Evolutionary conservation across 2,797 vertebrate species (phyloP), one percentile per base, ranked within the genome.

Genomic region (Ctenochaetus hawaiiensis): DNA sequence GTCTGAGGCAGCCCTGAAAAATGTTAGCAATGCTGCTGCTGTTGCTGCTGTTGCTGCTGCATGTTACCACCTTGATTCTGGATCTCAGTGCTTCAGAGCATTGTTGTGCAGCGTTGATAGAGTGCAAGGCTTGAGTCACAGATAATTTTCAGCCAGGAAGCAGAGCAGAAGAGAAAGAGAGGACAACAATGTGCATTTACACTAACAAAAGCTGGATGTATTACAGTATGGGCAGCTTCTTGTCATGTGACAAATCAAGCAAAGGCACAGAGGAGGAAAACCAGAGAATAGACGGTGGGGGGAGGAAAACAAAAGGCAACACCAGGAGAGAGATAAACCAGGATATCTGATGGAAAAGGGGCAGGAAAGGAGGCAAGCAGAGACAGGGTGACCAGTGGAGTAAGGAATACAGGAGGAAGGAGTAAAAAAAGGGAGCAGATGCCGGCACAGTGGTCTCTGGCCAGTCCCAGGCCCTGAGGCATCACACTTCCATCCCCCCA

Each of bases 361-460:
- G 22, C 44, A 44, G 45, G 11, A 12, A 62, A 71, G 39, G 34
- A 61, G 43, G 56, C 39, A 34, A 17, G 0, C 14, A 39, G n/a
- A 76, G 23, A 77, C 26, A 67, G 44, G 66, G 72, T 26, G 30
- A 48, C 4, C 18, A 37, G 45, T 56, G 48, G 56, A 77, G 41
- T 53, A 45, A 77, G 18, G 52, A 10, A 75, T 53, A 26, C 8
- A 67, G 60, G 30, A 70, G 49, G 39, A 70, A 78, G 68, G 53
- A 54, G 62, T 52, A 34, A 34, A 34, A 30, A 84, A 77, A 48
- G 66, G 67, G 85, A 94, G 88, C 91, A 93, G 91, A 93, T 92
- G 92, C 85, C 51, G 54, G 82, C 92, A 86, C 91, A 93, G 93
- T 91, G 79, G 90, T 92, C 85, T 82, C 87, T 90, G 90, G 89